Percentiles rank a stretch among this genome's conserved stretches.
These are phyloP conservation scores for Ariopsis seemanni DNA, from an alignment of 2,113 vertebrate species.

Conservation along the genomic window DNA sequence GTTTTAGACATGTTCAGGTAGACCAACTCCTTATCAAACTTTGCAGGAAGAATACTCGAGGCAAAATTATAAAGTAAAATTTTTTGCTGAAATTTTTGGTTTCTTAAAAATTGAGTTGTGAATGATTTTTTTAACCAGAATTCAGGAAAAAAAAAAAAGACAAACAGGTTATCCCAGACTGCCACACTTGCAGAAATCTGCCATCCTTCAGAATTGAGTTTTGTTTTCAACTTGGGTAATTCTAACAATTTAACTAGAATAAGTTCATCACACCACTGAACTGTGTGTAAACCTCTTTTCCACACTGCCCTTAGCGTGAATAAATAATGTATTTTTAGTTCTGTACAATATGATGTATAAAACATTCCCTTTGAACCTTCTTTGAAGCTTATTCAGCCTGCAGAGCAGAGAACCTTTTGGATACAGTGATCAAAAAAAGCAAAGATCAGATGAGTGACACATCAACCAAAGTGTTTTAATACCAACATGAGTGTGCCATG, in stretches of 20 bases:
- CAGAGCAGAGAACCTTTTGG: neutral
- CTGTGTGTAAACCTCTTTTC: neutral
- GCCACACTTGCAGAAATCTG: neutral
- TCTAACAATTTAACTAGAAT: neutral
- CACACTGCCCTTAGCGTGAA: neutral
- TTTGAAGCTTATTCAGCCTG: slow-evolving; percentile 1
- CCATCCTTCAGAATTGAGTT: neutral
- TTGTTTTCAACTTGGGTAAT: neutral
- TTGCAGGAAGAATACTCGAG: neutral
- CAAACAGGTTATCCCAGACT: neutral
- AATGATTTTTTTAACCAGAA: neutral
- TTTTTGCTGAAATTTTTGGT: neutral
- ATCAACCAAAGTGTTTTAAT: slow-evolving; percentile 4
- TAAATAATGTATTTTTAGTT: neutral
- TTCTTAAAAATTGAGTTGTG: neutral
- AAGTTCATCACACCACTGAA: neutral
- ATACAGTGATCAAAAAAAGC: neutral
- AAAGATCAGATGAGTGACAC: neutral
- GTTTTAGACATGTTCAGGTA: neutral
- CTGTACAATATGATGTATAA: neutral
- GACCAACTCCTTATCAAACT: neutral
- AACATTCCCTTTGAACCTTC: slow-evolving; percentile 9
- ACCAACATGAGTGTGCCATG: neutral
- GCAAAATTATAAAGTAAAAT: neutral
- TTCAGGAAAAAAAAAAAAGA: neutral